Evolutionary conservation across 2,797 vertebrate species (phyloP), one percentile per base, ranked within the genome.

Genomic region (Clamator glandarius): DNA sequence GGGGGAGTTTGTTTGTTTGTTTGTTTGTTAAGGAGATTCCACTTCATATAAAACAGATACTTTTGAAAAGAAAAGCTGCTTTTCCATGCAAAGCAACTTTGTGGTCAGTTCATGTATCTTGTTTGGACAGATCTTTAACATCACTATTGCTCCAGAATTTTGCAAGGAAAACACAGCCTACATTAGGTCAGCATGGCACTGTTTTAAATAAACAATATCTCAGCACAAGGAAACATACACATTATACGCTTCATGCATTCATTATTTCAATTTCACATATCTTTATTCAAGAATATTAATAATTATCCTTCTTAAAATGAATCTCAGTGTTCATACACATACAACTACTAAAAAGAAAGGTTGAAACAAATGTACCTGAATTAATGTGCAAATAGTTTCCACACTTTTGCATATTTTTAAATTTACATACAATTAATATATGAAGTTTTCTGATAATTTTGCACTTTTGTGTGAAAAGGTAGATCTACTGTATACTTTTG

Each of bases 401-500:
- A 69, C 4, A 2, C 55, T 69, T 84, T 92, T 76, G 6, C 39
- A 73, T 4, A 51, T 76, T 70, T 51, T 64, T 31, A 1, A 15
- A 66, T 66, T 66, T 77, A 26, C 0, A 0, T 33, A 25, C 1
- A 2, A 52, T 23, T 54, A 24, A 50, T 23, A 31, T 9, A 61
- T 12, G 3, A 76, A 39, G 21, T 63, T 90, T 62, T 84, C 51
- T 76, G 18, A 64, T 26, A 68, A 75, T 42, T 92, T 84, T 79
- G 13, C 62, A 19, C 5, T 89, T 74, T n/a, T 17, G 3, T 58
- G 31, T 55, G 54, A 75, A 89, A 89, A 63, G 8, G 79, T 85
- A 93, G 51, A 58, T 80, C 93, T 95, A 96, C 95, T 95, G 90
- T 57, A 84, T 57, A 87, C 94, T 96, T 96, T 95, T 97, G 92